These are phyloP conservation scores for Mus spretus DNA, from an alignment of 2,797 vertebrate genomes.

Conservation along the genomic window DNA sequence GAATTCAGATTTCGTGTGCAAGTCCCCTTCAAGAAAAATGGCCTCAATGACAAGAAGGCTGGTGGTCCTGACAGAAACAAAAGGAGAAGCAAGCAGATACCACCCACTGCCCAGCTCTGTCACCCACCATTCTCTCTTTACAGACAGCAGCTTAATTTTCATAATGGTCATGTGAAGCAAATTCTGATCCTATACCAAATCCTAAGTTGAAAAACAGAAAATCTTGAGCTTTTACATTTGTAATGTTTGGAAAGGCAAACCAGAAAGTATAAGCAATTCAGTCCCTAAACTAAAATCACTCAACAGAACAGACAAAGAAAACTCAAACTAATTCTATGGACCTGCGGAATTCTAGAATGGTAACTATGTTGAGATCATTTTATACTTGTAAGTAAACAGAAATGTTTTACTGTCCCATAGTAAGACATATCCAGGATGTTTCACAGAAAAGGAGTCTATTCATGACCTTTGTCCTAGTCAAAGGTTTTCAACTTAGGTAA, in stretches of 20 bases:
- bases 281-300: neutral
- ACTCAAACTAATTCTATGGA: neutral
- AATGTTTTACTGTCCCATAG: constrained; percentile 31
- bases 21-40: neutral
- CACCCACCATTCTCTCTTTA: neutral
- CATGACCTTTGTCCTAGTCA: neutral
- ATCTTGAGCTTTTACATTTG: neutral
- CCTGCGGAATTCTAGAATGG: constrained; percentile 15
- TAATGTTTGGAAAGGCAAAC: neutral
- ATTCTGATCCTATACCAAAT: neutral
- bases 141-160: neutral
- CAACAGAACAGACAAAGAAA: constrained; percentile 17
- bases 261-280: neutral
- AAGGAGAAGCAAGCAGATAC: neutral
- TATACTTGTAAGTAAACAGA: constrained; percentile 49
- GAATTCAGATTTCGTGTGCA: constrained; percentile 1
- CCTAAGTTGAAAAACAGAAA: neutral
- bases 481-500: constrained; percentile 65
- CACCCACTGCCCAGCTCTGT: neutral
- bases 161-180: neutral
- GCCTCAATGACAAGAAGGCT: neutral
- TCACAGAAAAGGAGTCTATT: constrained; percentile 68
- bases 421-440: constrained; percentile 59
- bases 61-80: neutral
- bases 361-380: constrained; percentile 66